Base-by-base conservation (phyloP, 2,113 vertebrate genomes). In the Hymenochirus boettgeri region DNA sequence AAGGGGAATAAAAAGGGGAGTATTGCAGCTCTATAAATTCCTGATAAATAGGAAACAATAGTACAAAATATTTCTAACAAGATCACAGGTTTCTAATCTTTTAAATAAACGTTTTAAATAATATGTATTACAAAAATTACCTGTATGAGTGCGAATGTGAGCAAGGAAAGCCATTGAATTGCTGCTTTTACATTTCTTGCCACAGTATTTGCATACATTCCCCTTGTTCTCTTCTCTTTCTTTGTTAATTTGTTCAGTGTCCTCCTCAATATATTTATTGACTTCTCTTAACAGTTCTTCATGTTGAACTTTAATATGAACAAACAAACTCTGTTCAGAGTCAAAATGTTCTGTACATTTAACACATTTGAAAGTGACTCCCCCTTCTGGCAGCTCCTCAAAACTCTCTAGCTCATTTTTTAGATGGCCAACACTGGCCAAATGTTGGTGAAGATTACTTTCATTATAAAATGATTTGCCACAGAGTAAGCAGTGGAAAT, bases 91-190 rank as follows among this genome's bases (percentile, higher is more conserved):
- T 31, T 6, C 10, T 31, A 10, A 5, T 31, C 10, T 10, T 31
- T 31, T 10, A 25, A 26, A 53, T 27, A 17, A 17, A 23, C 7
- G 25, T 4, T 27, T 26, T 53, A 5, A 10, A 25, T 4, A 10
- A 53, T 29, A n/a, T 53, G 17, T 26, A 27, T 56, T 56, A 4
- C 1, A 13, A 31, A 33, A 77, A 86, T 3, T 94, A 97, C 96
- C 96, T 73, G 96, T 99, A 42, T 99, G 96, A 3, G 96, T 99
- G 71, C 96, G 94, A 31, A 99, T 91, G 75, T 99, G 96, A 5
- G 95, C 95, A 56, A 98, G 86, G 72, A 99, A 99, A 3, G 95
- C 93, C 94, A 99, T 95, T 64, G 96, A 99, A 76, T 99, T 98
- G 86, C 93, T 98, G 78, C 95, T 98, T 78, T 95, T 94, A 76